A percentile compares a stretch with the other conserved stretches of the same genome.
Conservation (phyloP, 2,888 invertebrate genomes). For the Drosophila mercatorum region DNA sequence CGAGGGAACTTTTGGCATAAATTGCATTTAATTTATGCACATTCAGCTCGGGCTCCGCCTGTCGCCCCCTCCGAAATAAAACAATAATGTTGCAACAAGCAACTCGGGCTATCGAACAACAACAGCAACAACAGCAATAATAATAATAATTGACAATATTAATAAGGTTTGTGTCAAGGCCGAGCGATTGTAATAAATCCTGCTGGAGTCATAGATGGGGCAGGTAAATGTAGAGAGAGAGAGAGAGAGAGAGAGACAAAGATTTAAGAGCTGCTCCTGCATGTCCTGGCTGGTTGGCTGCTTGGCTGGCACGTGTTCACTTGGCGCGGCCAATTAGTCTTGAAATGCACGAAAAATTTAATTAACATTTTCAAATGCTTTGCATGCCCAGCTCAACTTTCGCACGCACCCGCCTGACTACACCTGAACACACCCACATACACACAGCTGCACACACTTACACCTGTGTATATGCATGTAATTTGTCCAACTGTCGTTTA, state of each 20-base stretch:
- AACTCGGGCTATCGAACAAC: conserved; percentile 24
- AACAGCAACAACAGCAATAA: conserved; percentile 22
- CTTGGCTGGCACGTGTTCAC: conserved; percentile 25
- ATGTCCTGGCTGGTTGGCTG: conserved; percentile 24
- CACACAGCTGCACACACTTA: neutral
- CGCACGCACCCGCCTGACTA: neutral
- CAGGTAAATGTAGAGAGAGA: neutral
- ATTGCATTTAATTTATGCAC: conserved; percentile 69
- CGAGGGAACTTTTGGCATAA: conserved; percentile 55
- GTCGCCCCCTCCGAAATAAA: neutral
- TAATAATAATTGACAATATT: conserved; percentile 49
- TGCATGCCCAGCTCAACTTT: conserved; percentile 57
- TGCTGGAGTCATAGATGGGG: neutral
- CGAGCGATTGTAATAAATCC: conserved; percentile 23
- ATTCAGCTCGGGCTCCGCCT: conserved; percentile 18
- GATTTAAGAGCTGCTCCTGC: conserved; percentile 12
- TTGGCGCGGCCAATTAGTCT: conserved; percentile 60
- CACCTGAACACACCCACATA: neutral
- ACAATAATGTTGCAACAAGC: conserved; percentile 40
- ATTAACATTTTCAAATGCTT: conserved; percentile 77
- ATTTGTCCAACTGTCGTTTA: conserved; percentile 68
- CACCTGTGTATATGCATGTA: conserved; percentile 28
- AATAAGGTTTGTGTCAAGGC: conserved; percentile 32
- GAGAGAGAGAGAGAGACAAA: neutral
- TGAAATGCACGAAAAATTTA: conserved; percentile 71